Evolutionary conservation across 2,888 invertebrate genomes (phyloP).

Genomic region (Eulithis testata): DNA sequence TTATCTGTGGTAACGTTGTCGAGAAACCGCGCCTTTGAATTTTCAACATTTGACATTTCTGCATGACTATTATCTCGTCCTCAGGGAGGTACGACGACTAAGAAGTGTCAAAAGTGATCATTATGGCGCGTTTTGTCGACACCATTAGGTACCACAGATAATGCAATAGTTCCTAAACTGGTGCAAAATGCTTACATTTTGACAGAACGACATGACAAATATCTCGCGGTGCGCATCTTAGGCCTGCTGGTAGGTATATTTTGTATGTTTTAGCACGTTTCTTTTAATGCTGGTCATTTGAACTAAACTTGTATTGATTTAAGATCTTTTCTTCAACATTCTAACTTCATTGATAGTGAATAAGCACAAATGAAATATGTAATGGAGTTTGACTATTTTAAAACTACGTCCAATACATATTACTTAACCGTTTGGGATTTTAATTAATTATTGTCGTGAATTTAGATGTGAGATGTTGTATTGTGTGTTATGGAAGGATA

Average conservation of each 20-base stretch:
- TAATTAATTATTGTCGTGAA: conserved; percentile 19
- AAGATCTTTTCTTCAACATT: conserved; percentile 15
- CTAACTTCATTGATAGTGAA: conserved; percentile 14
- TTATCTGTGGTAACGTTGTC: no score
- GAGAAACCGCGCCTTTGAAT: no score
- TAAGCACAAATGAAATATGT: conserved; percentile 28
- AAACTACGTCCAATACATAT: conserved; percentile 10
- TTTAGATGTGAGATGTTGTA: conserved; percentile 10
- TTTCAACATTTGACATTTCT: no score
- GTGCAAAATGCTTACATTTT: no score
- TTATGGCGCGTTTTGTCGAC: no score
- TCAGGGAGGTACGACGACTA: no score
- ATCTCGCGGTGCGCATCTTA: no score
- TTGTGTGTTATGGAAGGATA: not conserved
- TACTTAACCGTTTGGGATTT: conserved; percentile 18
- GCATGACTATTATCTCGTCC: no score
- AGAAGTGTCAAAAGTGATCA: no score
- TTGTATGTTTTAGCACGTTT: conserved; percentile 8
- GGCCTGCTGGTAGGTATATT: conserved; percentile 21
- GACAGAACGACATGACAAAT: no score
- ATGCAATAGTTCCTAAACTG: no score
- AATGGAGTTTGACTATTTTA: conserved; percentile 7
- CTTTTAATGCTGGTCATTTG: conserved; percentile 40
- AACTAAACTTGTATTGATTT: conserved; percentile 26
- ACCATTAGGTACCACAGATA: no score